Evolutionary conservation across 2,113 vertebrate genomes (phyloP).

Genomic region (Antidorcas marsupialis): DNA sequence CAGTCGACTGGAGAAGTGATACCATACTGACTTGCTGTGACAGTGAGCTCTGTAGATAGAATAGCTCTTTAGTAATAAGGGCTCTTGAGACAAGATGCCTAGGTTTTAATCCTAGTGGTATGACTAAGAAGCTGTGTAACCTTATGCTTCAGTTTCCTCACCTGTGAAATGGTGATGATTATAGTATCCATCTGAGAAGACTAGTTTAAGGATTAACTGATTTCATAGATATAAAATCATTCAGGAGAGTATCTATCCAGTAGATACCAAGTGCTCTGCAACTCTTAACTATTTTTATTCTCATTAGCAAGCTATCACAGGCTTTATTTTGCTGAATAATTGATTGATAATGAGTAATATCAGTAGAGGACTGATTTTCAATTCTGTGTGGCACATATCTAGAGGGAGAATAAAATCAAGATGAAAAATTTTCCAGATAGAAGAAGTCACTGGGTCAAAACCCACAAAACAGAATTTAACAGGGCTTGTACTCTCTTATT

Average conservation of each 20-base stretch:
- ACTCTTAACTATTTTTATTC: neutral
- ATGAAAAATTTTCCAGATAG: neutral
- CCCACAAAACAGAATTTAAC: neutral
- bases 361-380: neutral
- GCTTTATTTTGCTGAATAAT: neutral
- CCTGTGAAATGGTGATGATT: neutral
- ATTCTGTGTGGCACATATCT: neutral
- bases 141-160: neutral
- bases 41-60: neutral
- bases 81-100: neutral
- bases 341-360: neutral
- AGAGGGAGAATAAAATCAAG: neutral
- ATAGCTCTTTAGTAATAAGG: neutral
- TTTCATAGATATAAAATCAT: neutral
- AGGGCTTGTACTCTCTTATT: neutral
- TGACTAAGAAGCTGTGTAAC: neutral
- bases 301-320: neutral
- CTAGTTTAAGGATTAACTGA: neutral
- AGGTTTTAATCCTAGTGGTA: neutral
- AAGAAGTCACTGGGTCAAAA: neutral
- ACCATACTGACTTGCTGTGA: neutral
- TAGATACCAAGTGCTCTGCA: neutral
- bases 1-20: neutral
- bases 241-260: neutral
- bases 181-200: neutral